Base-by-base conservation (phyloP, 1,140 invertebrate genomes). In the Planococcus citri region DNA sequence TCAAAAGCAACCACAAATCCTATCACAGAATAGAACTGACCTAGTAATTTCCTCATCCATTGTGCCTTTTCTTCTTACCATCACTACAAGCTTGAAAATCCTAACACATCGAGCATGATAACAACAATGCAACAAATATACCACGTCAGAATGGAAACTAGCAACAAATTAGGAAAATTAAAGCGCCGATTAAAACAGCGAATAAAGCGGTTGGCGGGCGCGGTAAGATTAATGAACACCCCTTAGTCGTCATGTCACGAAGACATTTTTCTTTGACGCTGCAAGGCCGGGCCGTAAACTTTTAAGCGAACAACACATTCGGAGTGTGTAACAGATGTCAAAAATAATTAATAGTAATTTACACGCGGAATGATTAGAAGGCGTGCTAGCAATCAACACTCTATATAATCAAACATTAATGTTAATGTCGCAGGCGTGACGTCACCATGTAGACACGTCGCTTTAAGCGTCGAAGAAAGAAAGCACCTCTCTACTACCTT, bases 301-400 rank as follows among this genome's bases (percentile, higher is more conserved):
- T 33, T 33, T 12, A 33, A 33, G 41, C 41, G 41, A 51, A 51
- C n/a, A n/a, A n/a, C 41, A 20, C 41, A 14, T 51, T 17, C n/a
- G n/a, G 10, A 4, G n/a, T n/a, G 41, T 14, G 41, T 51, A 51
- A 51, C 60, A 27, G 21, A 64, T 64, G 60, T 64, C 60, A 64
- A 27, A 64, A 64, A 25, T 64, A 64, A 64, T 64, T 64, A 64
- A 64, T 27, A 51, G 60, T 64, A 64, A 64, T 64, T 64, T 64
- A 64, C 60, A 27, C 60, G 10, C 20, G 22, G 21, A 64, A 64
- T 27, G 60, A 64, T 64, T 64, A 24, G 25, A 64, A 64, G 60
- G 60, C 60, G 60, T 64, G 60, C 60, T 27, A 64, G 60, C 60
- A 64, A 64, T 64, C 60, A 64, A 64, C 60, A 64, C 60, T 64